These are phyloP conservation scores for Spilogale gracilis DNA, from an alignment of 2,113 vertebrate genomes.

Conservation along the genomic window DNA sequence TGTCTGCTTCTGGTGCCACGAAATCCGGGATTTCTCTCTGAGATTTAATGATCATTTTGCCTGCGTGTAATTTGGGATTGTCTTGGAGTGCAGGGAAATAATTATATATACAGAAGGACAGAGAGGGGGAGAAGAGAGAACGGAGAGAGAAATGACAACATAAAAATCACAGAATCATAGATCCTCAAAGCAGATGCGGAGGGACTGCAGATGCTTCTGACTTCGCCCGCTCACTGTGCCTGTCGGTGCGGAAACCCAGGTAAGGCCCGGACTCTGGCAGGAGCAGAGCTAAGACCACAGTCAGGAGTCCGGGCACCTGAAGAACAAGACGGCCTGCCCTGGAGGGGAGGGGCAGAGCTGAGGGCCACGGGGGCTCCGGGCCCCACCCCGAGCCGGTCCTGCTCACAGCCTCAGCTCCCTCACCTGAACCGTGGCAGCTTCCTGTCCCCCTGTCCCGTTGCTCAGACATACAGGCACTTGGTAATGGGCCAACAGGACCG, in stretches of 20 bases:
- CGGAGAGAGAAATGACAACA: slow-evolving; percentile 19
- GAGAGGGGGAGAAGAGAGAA: slow-evolving; percentile 32
- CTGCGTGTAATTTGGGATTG: slow-evolving; percentile 79
- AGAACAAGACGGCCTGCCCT: neutral
- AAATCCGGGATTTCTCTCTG: slow-evolving; percentile 77
- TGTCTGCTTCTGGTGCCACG: slow-evolving; percentile 68
- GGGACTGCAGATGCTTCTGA: neutral
- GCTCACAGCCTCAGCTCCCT: neutral
- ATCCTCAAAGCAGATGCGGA: neutral
- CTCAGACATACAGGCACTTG: neutral
- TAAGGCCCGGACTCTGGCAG: neutral
- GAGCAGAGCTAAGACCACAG: neutral
- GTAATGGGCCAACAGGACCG: neutral
- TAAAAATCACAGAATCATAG: slow-evolving; percentile 24
- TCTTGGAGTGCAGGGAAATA: slow-evolving; percentile 80
- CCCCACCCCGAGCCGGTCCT: neutral
- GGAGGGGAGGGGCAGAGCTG: neutral
- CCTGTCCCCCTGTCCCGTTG: neutral
- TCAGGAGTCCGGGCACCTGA: neutral
- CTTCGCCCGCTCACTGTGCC: neutral
- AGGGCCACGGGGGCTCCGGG: neutral
- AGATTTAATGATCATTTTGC: slow-evolving; percentile 84
- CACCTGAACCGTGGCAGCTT: neutral
- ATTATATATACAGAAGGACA: slow-evolving; percentile 85
- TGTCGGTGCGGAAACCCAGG: neutral